Percentiles rank a stretch among this genome's conserved stretches.
Evolutionary conservation across 2,113 vertebrate genomes (phyloP).

Genomic region (Tragelaphus strepsiceros): DNA sequence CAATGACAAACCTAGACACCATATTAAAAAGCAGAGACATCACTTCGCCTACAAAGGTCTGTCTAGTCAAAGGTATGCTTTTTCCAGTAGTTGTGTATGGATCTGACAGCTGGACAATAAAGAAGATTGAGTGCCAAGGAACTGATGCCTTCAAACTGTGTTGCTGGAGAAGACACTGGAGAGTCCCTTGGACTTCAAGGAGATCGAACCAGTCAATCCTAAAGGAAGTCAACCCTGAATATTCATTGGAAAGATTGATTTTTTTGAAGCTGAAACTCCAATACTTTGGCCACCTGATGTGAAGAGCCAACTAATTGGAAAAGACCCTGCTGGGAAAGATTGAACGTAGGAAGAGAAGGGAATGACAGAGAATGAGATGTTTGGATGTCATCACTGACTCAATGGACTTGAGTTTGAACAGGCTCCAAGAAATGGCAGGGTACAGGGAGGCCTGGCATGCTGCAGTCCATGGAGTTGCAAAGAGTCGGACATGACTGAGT

Average conservation of each 20-base stretch:
- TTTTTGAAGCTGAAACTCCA: neutral
- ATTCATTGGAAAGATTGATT: neutral
- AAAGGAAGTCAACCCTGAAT: neutral
- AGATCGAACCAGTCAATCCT: neutral
- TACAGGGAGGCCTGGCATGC: neutral
- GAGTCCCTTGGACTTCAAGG: neutral
- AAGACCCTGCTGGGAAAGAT: neutral
- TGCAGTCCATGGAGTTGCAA: neutral
- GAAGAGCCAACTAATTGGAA: neutral
- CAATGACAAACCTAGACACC: neutral
- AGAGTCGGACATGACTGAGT: neutral
- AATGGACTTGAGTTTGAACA: neutral
- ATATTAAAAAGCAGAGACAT: neutral
- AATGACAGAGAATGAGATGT: neutral
- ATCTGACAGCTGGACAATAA: neutral
- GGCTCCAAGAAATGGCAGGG: neutral
- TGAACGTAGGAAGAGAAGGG: accelerated
- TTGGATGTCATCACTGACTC: neutral
- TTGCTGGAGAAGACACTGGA: neutral
- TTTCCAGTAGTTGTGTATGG: neutral
- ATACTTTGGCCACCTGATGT: neutral
- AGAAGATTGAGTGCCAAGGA: neutral
- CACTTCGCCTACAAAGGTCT: accelerated
- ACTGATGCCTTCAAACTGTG: neutral
- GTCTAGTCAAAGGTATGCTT: neutral